These are phyloP conservation scores for Diplolepis rosae DNA, from an alignment of 2,888 invertebrate species.

Conservation along the genomic window DNA sequence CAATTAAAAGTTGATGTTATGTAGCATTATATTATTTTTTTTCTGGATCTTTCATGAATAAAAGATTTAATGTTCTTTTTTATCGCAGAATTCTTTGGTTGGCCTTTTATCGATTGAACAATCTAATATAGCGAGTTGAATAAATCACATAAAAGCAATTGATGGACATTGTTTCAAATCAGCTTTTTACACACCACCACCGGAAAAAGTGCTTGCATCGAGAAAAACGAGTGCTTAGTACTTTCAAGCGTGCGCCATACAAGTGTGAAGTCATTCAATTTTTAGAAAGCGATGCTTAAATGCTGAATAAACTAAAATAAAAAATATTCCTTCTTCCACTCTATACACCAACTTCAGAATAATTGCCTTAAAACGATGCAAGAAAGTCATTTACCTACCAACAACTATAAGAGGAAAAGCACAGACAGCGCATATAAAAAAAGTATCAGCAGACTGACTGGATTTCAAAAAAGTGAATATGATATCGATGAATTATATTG, in stretches of 20 bases:
- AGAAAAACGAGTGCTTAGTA: slow-evolving; percentile 19
- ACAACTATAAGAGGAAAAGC: not conserved
- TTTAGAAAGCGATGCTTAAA: slow-evolving; percentile 19
- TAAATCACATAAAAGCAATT: slow-evolving; percentile 19
- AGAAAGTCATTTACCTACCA: not conserved
- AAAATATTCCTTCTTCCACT: not conserved
- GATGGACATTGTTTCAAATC: slow-evolving; percentile 1
- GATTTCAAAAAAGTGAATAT: too few relatives aligned
- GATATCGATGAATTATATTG: too few relatives aligned
- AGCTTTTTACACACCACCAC: slow-evolving; percentile 19
- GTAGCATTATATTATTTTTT: not conserved
- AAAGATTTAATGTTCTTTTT: not conserved
- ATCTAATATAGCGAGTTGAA: not conserved
- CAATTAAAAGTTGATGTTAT: too few relatives aligned
- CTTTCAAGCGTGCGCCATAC: slow-evolving; percentile 25
- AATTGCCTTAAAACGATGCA: not conserved
- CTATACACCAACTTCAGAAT: not conserved
- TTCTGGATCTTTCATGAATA: not conserved
- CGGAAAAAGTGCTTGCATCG: slow-evolving; percentile 24
- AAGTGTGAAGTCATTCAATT: slow-evolving; percentile 9
- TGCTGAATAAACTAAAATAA: not conserved
- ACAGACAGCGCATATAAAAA: not conserved
- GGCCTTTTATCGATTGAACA: not conserved
- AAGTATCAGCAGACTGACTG: not conserved
- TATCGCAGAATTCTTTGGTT: slow-evolving; percentile 14